Percentiles rank a stretch among this genome's conserved stretches.
phyloP scores from a whole-genome alignment of 1,140 invertebrate species.

The Medauroidea extradentata region DNA sequence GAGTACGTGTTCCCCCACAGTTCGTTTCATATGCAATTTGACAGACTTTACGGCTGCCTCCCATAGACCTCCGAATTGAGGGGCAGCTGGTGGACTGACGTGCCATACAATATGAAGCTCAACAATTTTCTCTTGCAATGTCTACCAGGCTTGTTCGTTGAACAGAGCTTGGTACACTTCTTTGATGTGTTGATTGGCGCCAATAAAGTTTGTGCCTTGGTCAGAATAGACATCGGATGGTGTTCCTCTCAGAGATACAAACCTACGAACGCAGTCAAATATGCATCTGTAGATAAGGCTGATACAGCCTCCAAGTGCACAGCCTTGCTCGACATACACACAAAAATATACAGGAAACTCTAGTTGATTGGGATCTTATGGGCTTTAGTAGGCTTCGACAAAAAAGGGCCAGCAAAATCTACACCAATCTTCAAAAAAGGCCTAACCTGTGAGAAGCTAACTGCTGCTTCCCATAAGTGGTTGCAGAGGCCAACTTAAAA shows the following conservation, averaged over 20 bases:
- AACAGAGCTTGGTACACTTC: background rate
- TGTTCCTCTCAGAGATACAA: slow-evolving; percentile 20
- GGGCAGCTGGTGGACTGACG: slow-evolving; percentile 38
- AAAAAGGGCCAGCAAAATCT: slow-evolving; percentile 37
- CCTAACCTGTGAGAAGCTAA: slow-evolving; percentile 23
- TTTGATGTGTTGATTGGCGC: slow-evolving; percentile 14
- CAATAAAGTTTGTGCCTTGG: slow-evolving; percentile 37
- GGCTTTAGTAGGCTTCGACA: slow-evolving; percentile 27
- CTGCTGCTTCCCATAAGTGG: slow-evolving; percentile 31
- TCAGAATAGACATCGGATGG: slow-evolving; percentile 28
- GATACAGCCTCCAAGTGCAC: slow-evolving; percentile 29
- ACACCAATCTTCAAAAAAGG: slow-evolving; percentile 29
- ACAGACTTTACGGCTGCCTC: slow-evolving; percentile 30
- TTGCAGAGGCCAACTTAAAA: slow-evolving; percentile 10
- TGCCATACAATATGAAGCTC: slow-evolving; percentile 38
- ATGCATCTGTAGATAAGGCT: slow-evolving; percentile 23
- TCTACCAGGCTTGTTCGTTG: background rate
- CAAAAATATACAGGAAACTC: slow-evolving; percentile 23
- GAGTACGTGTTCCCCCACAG: slow-evolving; percentile 11
- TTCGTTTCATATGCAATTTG: slow-evolving; percentile 19
- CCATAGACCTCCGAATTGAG: slow-evolving; percentile 42
- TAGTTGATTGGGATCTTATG: slow-evolving; percentile 20
- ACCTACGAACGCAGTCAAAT: slow-evolving; percentile 24
- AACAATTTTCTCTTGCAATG: background rate
- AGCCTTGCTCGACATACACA: slow-evolving; percentile 27